A percentile compares a stretch with the other conserved stretches of the same genome.
Evolutionary conservation across 1,140 invertebrate species (phyloP).

Genomic region (Arctopsyche grandis): DNA sequence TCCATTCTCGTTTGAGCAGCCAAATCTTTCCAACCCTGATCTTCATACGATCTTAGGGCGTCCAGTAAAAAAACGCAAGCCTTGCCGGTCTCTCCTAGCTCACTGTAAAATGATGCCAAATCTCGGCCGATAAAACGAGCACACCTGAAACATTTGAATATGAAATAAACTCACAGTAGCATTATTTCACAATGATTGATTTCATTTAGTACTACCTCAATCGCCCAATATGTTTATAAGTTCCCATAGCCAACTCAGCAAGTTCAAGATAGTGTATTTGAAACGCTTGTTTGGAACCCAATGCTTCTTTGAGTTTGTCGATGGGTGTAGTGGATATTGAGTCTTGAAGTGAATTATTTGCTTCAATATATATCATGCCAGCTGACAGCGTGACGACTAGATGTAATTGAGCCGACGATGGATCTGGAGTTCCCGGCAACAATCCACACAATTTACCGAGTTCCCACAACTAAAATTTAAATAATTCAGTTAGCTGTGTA

Average conservation of each 20-base stretch:
- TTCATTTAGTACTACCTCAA: constrained; percentile 57
- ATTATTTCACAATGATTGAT: neutral
- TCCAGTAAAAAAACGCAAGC: constrained; percentile 89
- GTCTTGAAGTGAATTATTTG: constrained; percentile 53
- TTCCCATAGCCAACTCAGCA: constrained; percentile 94
- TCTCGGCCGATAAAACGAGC: constrained; percentile 89
- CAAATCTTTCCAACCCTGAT: constrained; percentile 87
- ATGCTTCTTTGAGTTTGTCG: constrained; percentile 88
- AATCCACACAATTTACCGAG: constrained; percentile 91
- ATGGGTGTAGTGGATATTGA: constrained; percentile 72
- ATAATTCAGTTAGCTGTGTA: neutral
- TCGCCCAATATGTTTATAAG: constrained; percentile 94
- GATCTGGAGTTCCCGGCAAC: constrained; percentile 82
- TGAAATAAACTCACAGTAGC: neutral
- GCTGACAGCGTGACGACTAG: constrained; percentile 89
- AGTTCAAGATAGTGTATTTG: constrained; percentile 92
- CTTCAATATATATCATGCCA: constrained; percentile 82
- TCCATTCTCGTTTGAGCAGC: constrained; percentile 84
- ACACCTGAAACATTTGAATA: constrained; percentile 57
- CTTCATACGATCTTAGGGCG: constrained; percentile 84
- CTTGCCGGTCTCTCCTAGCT: constrained; percentile 86
- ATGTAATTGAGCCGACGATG: constrained; percentile 88
- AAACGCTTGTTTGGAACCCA: constrained; percentile 90
- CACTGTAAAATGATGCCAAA: constrained; percentile 89
- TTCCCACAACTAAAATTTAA: constrained; percentile 75